Evolutionary conservation across 2,797 vertebrate genomes (phyloP), one percentile per base, ranked within the genome.

Genomic region (Urocyon cinereoargenteus): DNA sequence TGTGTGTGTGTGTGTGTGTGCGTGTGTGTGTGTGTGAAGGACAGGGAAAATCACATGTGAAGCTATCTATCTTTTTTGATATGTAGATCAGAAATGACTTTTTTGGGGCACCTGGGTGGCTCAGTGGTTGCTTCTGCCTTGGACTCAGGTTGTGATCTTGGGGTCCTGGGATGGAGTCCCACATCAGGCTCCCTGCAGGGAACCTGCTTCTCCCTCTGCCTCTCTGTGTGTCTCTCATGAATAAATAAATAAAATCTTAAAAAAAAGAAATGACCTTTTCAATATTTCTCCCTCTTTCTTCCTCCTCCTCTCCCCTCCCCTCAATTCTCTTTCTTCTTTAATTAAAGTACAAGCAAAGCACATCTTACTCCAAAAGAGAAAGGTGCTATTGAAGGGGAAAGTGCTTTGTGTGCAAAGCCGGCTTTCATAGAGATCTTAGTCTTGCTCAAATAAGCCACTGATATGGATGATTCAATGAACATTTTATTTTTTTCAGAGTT

Each of bases 291-390:
- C 14, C 4, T 89, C 53, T 6, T 75, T 90, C 24, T 57, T 10
- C 51, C 6, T 21, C 16, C 51, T 72, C 10, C 16, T n/a, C 85
- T 75, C 4, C 40, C 40, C 40, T 7, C 49, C 36, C 66, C 9
- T 24, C n/a, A 53, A 59, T 68, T 87, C 36, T 53, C 21, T 75
- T n/a, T 62, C 15, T 91, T 59, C 73, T 93, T 91, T 89, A 18
- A 83, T 78, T 95, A 86, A 92, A 94, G 72, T 90, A 57, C 9
- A 91, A 87, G 28, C 40, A 92, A 96, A 94, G 16, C 31, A 86
- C 12, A 59, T 55, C 24, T 92, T 31, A 70, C 40, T 88, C 51
- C 51, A 85, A 22, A 72, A 68, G 26, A 31, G 55, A 72, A 77
- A 72, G 53, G 11, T 68, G 22, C 51, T 73, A 18, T 82, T 85